Conservation (phyloP, 2,113 vertebrate species). For the Garra rufa region DNA sequence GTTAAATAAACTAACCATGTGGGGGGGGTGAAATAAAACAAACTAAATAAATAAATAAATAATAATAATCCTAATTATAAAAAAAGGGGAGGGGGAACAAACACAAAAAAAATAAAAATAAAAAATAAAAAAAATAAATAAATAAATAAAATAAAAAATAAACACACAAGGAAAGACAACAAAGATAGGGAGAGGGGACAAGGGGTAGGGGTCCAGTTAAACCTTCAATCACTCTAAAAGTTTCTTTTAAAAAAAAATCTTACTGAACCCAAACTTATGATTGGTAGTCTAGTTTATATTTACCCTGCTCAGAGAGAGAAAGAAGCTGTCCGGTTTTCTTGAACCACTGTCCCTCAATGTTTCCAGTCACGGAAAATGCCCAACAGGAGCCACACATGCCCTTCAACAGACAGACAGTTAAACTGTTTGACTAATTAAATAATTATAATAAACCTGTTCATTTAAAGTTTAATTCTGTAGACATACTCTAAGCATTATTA, state of each 20-base stretch:
- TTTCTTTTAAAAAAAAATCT: background rate
- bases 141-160: too few species aligned
- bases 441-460: background rate
- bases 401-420: conserved; percentile 63
- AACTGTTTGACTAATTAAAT: background rate
- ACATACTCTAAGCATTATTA: background rate
- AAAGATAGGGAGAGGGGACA: too few species aligned
- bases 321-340: conserved; percentile 80
- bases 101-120: too few species aligned
- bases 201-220: too few species aligned
- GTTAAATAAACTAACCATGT: too few species aligned
- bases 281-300: background rate
- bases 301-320: conserved; percentile 90
- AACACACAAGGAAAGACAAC: too few species aligned
- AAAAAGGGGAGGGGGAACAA: too few species aligned
- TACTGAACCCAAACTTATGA: background rate
- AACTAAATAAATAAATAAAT: too few species aligned
- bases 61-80: too few species aligned
- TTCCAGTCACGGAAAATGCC: conserved; percentile 91
- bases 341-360: conserved; percentile 92
- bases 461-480: background rate
- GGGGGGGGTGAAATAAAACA: too few species aligned
- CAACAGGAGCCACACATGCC: conserved; percentile 92
- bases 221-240: too few species aligned
- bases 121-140: too few species aligned